These are phyloP conservation scores for Atta texana DNA, from an alignment of 1,140 invertebrate species.

Conservation along the genomic window DNA sequence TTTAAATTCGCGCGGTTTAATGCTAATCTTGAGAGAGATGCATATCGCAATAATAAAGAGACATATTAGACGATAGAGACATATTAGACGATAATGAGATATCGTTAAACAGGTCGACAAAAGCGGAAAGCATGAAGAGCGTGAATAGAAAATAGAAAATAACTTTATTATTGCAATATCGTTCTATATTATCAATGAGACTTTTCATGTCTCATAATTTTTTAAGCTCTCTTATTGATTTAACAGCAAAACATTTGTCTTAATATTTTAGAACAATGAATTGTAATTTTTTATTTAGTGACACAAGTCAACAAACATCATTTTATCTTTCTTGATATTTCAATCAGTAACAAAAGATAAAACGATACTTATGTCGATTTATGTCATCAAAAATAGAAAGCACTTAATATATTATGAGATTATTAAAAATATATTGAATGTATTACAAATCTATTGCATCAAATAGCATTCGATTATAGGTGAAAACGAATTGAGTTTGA, in stretches of 20 bases:
- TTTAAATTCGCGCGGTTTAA: slow-evolving; percentile 8
- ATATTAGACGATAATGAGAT: no score
- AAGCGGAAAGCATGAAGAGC: background rate
- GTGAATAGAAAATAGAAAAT: background rate
- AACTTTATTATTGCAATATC: background rate
- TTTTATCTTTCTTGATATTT: no score
- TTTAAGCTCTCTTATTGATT: background rate
- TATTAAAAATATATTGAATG: slow-evolving; percentile 13
- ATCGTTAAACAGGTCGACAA: background rate
- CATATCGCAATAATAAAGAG: no score
- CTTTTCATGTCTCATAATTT: background rate
- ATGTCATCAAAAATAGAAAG: no score
- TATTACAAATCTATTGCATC: background rate
- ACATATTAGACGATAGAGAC: no score
- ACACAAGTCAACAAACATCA: no score
- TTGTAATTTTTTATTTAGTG: no score
- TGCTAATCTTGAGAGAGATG: background rate
- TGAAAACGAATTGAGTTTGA: background rate
- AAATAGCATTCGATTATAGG: background rate
- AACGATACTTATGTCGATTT: no score
- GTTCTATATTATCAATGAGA: background rate
- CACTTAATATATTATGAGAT: background rate
- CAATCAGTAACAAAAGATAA: no score
- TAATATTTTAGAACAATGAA: background rate
- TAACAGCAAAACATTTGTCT: background rate